Evolutionary conservation across 1,140 invertebrate species (phyloP), one percentile per base, ranked within the genome.

Genomic region (Drusus annulatus): DNA sequence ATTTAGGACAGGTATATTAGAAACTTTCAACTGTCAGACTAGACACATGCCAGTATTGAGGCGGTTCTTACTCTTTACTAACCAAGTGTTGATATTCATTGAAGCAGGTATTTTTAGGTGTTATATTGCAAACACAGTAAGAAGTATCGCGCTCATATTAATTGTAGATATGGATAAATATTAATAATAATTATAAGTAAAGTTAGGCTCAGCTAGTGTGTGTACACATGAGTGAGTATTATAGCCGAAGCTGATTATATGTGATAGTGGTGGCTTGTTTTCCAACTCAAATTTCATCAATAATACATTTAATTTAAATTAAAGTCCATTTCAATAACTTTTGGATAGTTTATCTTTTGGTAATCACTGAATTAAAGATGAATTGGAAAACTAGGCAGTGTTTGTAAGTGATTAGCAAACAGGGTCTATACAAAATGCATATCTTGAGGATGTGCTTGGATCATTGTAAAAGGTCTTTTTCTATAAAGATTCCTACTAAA

Each of bases 161-260:
- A 56, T 56, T 56, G 19, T 10, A 56, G n/a, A 56, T 21, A 65
- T 65, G 62, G 8, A 65, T 65, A 65, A 65, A 65, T 25, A 17
- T 21, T 63, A 76, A 25, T 62, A 58, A 76, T 78, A 73, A 69
- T 17, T 45, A 21, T 76, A 75, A 69, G 62, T 82, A 80, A 63
- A 78, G 76, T 83, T 83, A 83, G 81, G 79, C 78, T 78, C 77
- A 83, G 82, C 82, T 83, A 79, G 82, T 76, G 82, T 80, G 74
- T 80, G 71, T 79, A 79, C 76, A 80, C 76, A 83, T 77, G 81
- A 79, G 81, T 80, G 81, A 50, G 75, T 75, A 79, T 74, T 79
- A 54, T 83, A 74, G 81, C 81, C 81, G 81, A 83, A 83, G 81
- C 81, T 82, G 63, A 58, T 54, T 69, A 65, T 76, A 76, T 78